Evolutionary conservation across 23 tunicate species (phyloP).

Genomic region (Halocynthia aurantium): DNA sequence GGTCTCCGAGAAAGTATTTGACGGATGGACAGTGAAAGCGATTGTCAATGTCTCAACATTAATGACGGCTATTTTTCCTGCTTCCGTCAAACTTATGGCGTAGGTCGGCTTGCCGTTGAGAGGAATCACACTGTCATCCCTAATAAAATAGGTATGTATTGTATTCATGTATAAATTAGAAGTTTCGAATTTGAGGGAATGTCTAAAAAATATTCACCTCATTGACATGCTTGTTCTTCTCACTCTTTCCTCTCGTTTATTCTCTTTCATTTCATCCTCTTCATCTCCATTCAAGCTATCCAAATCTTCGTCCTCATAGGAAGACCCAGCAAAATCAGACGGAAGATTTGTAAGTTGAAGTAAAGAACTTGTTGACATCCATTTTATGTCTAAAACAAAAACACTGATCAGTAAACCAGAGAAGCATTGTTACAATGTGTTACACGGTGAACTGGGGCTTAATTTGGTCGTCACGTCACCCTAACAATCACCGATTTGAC

Average conservation of each 20-base stretch:
- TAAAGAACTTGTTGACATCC: not conserved
- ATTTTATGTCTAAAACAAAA: not conserved
- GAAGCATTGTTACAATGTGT: no score
- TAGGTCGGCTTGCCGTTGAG: not conserved
- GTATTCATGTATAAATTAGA: no score
- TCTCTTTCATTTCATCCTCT: not conserved
- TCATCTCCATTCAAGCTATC: constrained; percentile 7
- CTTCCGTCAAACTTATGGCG: not conserved
- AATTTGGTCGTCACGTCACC: no score
- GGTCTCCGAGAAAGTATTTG: not conserved
- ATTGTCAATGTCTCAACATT: not conserved
- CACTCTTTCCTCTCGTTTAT: constrained; percentile 1
- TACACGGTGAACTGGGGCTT: no score
- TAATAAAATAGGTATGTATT: no score
- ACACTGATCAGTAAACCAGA: not conserved
- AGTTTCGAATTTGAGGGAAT: no score
- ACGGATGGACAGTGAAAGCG: not conserved
- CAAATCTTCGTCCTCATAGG: constrained; percentile 1
- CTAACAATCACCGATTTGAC: no score
- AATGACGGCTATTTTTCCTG: not conserved
- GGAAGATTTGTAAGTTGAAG: not conserved
- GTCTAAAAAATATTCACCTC: no score
- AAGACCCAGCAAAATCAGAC: not conserved
- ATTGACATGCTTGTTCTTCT: not conserved
- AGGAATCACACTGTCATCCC: no score